Percentiles rank a stretch among this genome's conserved stretches.
phyloP scores from a whole-genome alignment of 2,797 vertebrate species.

The Peromyscus aztecus region DNA sequence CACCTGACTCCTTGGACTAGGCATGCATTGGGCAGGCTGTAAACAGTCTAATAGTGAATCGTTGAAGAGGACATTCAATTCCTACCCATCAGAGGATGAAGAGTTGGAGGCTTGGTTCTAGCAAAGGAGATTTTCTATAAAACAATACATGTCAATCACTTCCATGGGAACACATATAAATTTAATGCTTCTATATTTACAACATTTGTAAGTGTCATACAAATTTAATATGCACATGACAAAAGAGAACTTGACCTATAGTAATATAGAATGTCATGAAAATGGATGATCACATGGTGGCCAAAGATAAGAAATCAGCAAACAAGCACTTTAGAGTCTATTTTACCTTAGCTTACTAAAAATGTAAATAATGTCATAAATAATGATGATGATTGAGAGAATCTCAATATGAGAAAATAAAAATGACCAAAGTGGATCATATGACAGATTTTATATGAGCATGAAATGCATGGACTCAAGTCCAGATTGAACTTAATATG shows the following conservation, averaged over 20 bases:
- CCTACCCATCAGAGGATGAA: rapidly evolving
- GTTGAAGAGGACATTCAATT: not conserved
- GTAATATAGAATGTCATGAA: not conserved
- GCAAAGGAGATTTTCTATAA: not conserved
- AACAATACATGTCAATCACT: not conserved
- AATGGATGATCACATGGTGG: not conserved
- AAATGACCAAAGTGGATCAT: not conserved
- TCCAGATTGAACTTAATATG: not conserved
- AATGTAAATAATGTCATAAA: not conserved
- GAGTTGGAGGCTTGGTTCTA: not conserved
- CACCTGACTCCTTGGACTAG: not conserved
- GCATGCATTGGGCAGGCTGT: not conserved
- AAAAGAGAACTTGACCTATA: not conserved
- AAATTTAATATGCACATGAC: not conserved
- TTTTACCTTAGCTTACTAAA: not conserved
- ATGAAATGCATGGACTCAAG: not conserved
- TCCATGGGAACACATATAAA: not conserved
- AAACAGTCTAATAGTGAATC: not conserved
- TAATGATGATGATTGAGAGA: not conserved
- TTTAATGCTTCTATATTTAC: not conserved
- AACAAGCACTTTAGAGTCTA: not conserved
- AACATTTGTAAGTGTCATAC: not conserved
- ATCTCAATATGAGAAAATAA: not conserved
- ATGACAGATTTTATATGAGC: not conserved
- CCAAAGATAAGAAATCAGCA: not conserved